A percentile compares a stretch with the other conserved stretches of the same genome.
phyloP scores from a whole-genome alignment of 2,797 vertebrate genomes.

The Megaceryle alcyon region DNA sequence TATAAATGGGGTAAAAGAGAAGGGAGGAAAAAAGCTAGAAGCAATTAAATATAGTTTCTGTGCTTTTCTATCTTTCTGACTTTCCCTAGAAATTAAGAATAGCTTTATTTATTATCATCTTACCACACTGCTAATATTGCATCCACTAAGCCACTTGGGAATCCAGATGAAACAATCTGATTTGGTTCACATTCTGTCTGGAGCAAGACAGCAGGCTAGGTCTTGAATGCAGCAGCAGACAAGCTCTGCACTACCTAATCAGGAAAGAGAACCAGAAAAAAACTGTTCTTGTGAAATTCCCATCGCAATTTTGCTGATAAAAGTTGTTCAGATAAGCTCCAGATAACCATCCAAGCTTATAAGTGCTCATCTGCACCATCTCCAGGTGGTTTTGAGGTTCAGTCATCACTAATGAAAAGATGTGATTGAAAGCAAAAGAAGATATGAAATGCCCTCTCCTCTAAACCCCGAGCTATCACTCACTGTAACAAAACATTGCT shows the following conservation, averaged over 20 bases:
- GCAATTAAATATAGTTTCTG: neutral
- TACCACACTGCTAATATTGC: neutral
- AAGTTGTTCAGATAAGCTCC: conserved; percentile 51
- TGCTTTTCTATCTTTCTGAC: neutral
- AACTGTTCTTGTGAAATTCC: conserved; percentile 25
- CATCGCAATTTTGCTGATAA: conserved; percentile 12
- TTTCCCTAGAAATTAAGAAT: neutral
- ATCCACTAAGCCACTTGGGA: neutral
- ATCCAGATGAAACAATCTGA: neutral
- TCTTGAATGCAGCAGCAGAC: neutral
- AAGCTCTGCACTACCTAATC: neutral
- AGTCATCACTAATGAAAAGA: conserved; percentile 57
- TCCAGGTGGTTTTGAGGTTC: conserved; percentile 54
- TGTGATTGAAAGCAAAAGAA: conserved; percentile 34
- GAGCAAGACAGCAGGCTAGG: neutral
- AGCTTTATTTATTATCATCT: neutral
- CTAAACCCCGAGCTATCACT: conserved; percentile 24
- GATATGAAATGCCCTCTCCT: conserved; percentile 33
- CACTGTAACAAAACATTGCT: conserved; percentile 17
- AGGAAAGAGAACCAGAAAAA: neutral
- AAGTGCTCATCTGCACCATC: conserved; percentile 51
- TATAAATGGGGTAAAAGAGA: neutral
- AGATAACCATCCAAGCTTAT: conserved; percentile 50
- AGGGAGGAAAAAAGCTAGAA: neutral
- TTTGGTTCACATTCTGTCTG: neutral